These are phyloP conservation scores for Euura lappo DNA, from an alignment of 1,140 invertebrate species.

Conservation along the genomic window DNA sequence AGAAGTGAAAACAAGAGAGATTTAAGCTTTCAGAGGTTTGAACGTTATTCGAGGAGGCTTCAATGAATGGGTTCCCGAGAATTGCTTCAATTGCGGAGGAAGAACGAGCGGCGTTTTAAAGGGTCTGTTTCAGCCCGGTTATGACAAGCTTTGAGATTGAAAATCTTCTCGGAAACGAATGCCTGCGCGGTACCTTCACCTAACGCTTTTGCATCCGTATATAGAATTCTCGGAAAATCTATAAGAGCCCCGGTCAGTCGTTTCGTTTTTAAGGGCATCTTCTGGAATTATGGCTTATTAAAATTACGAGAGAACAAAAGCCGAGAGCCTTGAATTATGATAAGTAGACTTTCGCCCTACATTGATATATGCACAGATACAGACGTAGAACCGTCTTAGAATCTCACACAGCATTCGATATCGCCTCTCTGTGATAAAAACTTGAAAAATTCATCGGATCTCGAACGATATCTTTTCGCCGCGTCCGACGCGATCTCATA, in stretches of 20 bases:
- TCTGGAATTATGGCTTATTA: no score
- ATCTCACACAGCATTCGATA: background rate
- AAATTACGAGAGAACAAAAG: background rate
- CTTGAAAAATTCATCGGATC: background rate
- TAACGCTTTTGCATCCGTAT: background rate
- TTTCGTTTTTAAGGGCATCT: background rate
- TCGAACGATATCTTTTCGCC: background rate
- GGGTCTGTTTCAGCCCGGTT: background rate
- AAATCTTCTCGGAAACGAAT: background rate
- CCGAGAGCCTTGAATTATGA: background rate
- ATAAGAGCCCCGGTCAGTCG: background rate
- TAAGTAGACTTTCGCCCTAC: background rate
- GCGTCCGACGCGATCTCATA: slow-evolving; percentile 7
- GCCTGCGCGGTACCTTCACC: background rate
- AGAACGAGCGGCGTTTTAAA: background rate
- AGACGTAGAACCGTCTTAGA: background rate
- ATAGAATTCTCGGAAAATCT: slow-evolving; percentile 1
- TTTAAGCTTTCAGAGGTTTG: background rate
- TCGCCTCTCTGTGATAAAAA: no score
- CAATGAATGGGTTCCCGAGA: background rate
- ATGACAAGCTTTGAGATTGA: background rate
- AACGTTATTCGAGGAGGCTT: background rate
- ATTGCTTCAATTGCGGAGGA: background rate
- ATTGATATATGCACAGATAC: background rate
- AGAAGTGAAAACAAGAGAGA: background rate